Conservation (phyloP, 2,113 vertebrate genomes). For the Pao palembangensis region DNA sequence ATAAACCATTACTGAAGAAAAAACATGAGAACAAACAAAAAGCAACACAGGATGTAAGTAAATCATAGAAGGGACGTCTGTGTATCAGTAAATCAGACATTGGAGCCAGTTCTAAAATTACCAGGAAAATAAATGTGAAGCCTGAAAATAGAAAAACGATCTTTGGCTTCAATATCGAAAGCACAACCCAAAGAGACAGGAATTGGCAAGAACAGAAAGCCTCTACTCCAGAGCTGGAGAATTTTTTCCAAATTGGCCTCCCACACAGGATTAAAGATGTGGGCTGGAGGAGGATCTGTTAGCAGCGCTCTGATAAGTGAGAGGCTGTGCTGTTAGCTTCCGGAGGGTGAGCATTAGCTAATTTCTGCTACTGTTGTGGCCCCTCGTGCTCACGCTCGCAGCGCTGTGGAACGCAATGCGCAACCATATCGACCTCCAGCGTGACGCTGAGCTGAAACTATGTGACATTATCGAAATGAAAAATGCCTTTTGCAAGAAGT, state of each 20-base stretch:
- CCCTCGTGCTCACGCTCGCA: slow-evolving; percentile 7
- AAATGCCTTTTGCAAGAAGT: slow-evolving; percentile 16
- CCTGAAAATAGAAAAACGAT: slow-evolving; percentile 37
- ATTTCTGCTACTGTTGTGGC: background rate
- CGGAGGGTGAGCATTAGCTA: background rate
- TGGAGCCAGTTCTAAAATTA: slow-evolving; percentile 59
- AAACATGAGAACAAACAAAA: slow-evolving; percentile 36
- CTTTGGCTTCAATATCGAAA: slow-evolving; percentile 8
- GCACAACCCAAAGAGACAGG: slow-evolving; percentile 11
- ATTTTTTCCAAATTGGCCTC: background rate
- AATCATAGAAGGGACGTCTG: slow-evolving; percentile 52
- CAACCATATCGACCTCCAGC: slow-evolving; percentile 52
- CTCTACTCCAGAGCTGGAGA: background rate
- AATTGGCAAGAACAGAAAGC: background rate
- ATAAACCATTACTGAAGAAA: slow-evolving; percentile 27
- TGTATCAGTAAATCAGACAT: slow-evolving; percentile 54
- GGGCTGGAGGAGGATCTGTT: background rate
- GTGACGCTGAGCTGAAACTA: slow-evolving; percentile 11
- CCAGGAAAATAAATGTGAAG: slow-evolving; percentile 26
- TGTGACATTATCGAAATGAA: slow-evolving; percentile 19
- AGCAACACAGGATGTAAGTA: slow-evolving; percentile 60
- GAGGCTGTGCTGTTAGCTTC: background rate
- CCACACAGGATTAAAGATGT: background rate
- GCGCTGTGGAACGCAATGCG: slow-evolving; percentile 12
- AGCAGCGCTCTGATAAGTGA: background rate